Conservation (phyloP, 2,888 invertebrate genomes). For the Criorhina ranunculi region DNA sequence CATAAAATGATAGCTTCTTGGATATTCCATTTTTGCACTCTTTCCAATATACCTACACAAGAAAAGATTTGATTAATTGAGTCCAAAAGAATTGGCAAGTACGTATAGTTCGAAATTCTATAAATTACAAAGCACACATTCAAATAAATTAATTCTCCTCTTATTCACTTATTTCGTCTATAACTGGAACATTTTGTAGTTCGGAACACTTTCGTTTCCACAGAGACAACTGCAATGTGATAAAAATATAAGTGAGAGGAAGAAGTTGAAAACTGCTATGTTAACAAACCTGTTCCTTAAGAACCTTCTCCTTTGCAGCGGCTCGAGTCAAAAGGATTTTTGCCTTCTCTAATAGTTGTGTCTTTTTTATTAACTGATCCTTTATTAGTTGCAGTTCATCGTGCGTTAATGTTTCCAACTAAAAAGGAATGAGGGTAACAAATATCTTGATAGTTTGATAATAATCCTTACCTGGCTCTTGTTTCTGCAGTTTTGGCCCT, state of each 20-base stretch:
- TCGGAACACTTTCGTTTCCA: constrained; percentile 84
- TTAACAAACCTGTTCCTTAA: constrained; percentile 86
- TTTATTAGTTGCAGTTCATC: constrained; percentile 85
- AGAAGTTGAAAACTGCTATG: no score
- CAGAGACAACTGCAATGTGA: constrained; percentile 77
- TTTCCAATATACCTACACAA: background rate
- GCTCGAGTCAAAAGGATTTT: constrained; percentile 88
- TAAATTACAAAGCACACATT: constrained; percentile 86
- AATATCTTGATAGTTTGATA: background rate
- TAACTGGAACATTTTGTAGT: constrained; percentile 84
- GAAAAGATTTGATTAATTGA: background rate
- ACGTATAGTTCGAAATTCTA: constrained; percentile 22
- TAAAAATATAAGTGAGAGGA: background rate
- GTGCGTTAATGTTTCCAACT: constrained; percentile 71
- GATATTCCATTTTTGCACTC: no score
- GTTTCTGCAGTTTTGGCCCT: constrained; percentile 79
- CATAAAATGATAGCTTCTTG: no score
- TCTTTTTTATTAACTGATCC: constrained; percentile 87
- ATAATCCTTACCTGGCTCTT: constrained; percentile 76
- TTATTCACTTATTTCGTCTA: constrained; percentile 84
- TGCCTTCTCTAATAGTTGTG: constrained; percentile 87
- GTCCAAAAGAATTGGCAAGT: constrained; percentile 19
- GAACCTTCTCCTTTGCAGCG: constrained; percentile 87
- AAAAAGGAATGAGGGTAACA: constrained; percentile 5
- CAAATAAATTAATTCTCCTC: constrained; percentile 85